Conservation (phyloP, 2,797 vertebrate species). For the Pantherophis vulpinus region DNA sequence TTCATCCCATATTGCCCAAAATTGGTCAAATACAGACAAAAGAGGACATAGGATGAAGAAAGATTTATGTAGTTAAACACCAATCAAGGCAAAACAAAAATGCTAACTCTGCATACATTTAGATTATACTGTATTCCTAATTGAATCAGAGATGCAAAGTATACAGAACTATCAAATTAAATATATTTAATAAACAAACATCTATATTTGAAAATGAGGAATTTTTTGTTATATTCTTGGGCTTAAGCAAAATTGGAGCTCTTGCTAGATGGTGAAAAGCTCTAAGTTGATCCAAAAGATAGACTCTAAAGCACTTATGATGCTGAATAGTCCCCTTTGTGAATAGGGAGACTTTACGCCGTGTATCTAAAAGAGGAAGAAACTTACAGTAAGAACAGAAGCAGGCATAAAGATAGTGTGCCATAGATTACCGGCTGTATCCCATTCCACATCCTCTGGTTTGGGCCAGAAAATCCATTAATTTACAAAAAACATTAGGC, state of each 20-base stretch:
- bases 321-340: not conserved
- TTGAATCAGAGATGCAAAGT: not conserved
- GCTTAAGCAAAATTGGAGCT: not conserved
- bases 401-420: not conserved
- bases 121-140: not conserved
- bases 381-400: not conserved
- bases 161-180: not conserved
- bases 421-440: not conserved
- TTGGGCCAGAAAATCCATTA: conserved; percentile 32
- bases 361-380: not conserved
- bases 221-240: not conserved
- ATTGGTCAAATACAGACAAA: not conserved
- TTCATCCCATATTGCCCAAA: not conserved
- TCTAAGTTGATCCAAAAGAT: not conserved
- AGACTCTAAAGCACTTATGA: not conserved
- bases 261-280: not conserved
- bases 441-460: not conserved
- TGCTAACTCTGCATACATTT: not conserved
- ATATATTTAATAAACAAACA: not conserved
- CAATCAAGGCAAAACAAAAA: no score
- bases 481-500: conserved; percentile 25
- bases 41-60: conserved; percentile 20
- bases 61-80: conserved; percentile 5
- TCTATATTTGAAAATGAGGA: not conserved
- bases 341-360: not conserved